These are phyloP conservation scores for Eutolmus rufibarbis DNA, from an alignment of 2,888 invertebrate species.

Conservation along the genomic window DNA sequence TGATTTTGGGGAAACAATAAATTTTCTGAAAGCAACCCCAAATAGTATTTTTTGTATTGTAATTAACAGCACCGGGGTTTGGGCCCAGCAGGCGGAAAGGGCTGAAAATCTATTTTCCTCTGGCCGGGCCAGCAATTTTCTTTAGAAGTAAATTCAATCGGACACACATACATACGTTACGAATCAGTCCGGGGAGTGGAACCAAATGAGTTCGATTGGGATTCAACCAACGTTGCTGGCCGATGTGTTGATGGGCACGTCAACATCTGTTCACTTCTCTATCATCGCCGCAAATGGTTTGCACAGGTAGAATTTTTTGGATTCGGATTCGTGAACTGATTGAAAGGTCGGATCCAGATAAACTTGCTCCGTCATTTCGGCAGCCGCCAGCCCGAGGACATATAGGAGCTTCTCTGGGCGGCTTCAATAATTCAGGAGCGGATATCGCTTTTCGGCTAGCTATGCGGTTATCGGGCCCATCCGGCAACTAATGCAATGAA, in stretches of 20 bases:
- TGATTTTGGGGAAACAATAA: not conserved
- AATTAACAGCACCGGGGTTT: not conserved
- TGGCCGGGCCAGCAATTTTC: not conserved
- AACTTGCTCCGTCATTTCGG: not conserved
- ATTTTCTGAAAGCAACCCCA: not conserved
- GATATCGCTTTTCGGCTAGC: not conserved
- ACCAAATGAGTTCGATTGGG: slow-evolving; percentile 13
- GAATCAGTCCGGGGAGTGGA: not conserved
- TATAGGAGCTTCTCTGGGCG: not conserved
- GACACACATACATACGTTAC: not conserved
- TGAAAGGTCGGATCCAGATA: slow-evolving; percentile 14
- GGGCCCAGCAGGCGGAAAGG: not conserved
- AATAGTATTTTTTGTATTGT: not conserved
- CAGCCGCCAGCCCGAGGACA: not conserved
- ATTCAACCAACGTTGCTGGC: slow-evolving; percentile 2
- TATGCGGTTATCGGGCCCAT: not conserved
- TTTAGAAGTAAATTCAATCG: not conserved
- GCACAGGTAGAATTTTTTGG: slow-evolving; percentile 12
- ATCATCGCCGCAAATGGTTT: slow-evolving; percentile 19
- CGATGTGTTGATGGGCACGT: slow-evolving; percentile 30
- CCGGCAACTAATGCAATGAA: not conserved
- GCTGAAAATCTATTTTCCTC: not conserved
- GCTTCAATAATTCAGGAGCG: slow-evolving; percentile 15
- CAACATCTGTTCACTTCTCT: slow-evolving; percentile 19
- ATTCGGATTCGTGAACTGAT: slow-evolving; percentile 20